These are phyloP conservation scores for Bombus pyrosoma DNA, from an alignment of 1,140 invertebrate species.

Conservation along the genomic window DNA sequence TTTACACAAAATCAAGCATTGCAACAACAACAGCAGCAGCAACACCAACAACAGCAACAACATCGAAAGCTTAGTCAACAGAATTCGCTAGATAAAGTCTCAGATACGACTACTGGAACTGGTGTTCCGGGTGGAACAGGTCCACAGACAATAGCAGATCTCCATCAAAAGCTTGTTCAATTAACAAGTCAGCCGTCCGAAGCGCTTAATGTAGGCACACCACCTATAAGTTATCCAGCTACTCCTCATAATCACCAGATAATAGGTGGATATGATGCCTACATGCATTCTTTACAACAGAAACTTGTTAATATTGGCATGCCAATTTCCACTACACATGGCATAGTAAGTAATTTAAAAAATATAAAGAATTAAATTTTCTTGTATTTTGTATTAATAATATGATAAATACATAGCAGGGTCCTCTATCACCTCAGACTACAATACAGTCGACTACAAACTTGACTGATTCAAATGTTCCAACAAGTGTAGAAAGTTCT, in stretches of 20 bases:
- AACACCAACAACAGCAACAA: slow-evolving; percentile 74
- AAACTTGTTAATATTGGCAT: slow-evolving; percentile 84
- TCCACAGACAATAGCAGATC: slow-evolving; percentile 83
- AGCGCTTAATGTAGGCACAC: slow-evolving; percentile 80
- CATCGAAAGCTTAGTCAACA: slow-evolving; percentile 82
- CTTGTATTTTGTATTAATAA: neutral
- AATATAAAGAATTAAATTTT: neutral
- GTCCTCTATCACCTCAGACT: slow-evolving; percentile 82
- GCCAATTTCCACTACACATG: slow-evolving; percentile 72
- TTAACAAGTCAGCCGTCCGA: slow-evolving; percentile 84
- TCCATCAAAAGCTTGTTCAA: slow-evolving; percentile 83
- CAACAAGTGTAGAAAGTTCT: slow-evolving; percentile 27
- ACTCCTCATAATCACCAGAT: slow-evolving; percentile 83
- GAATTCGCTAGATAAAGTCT: slow-evolving; percentile 82
- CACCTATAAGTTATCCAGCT: slow-evolving; percentile 83
- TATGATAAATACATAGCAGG: slow-evolving; percentile 66
- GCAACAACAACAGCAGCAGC: slow-evolving; percentile 63
- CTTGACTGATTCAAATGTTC: slow-evolving; percentile 44
- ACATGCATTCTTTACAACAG: slow-evolving; percentile 85
- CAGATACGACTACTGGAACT: slow-evolving; percentile 50
- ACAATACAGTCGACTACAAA: slow-evolving; percentile 75
- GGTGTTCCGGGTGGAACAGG: slow-evolving; percentile 60
- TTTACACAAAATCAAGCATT: slow-evolving; percentile 74
- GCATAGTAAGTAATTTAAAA: slow-evolving; percentile 70
- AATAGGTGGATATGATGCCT: slow-evolving; percentile 81